These are phyloP conservation scores for Muscicapa comitata DNA, from an alignment of 2,797 vertebrate species.

Conservation along the genomic window DNA sequence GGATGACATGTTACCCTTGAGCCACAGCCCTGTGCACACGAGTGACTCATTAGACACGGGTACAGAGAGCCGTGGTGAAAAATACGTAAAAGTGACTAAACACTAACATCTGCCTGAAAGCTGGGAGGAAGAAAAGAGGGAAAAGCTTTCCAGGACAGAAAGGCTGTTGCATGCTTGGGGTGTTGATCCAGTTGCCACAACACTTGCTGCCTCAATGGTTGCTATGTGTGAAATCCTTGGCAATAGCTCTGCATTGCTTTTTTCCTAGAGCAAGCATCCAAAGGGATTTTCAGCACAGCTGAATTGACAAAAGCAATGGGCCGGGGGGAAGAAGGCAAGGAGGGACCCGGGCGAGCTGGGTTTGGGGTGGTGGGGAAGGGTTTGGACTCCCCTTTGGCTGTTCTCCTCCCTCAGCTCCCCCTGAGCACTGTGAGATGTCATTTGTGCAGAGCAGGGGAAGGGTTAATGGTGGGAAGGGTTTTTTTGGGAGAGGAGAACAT, in stretches of 20 bases:
- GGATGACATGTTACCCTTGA: neutral
- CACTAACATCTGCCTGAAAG: slow-evolving; percentile 16
- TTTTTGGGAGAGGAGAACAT: neutral
- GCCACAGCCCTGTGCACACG: neutral
- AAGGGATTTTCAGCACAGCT: neutral
- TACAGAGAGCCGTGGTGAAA: neutral
- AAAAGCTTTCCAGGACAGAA: slow-evolving; percentile 15
- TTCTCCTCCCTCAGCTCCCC: neutral
- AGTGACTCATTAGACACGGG: neutral
- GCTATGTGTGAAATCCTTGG: slow-evolving; percentile 56
- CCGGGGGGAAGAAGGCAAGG: neutral
- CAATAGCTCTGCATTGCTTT: neutral
- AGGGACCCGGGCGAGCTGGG: neutral
- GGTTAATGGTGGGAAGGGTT: neutral
- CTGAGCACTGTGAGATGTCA: neutral
- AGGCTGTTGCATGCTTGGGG: neutral
- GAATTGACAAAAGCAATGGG: neutral
- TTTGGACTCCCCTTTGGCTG: neutral
- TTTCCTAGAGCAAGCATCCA: slow-evolving; percentile 41
- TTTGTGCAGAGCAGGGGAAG: neutral
- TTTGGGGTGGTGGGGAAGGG: neutral
- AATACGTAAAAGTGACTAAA: neutral
- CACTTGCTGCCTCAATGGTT: slow-evolving; percentile 42
- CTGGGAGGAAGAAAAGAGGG: neutral
- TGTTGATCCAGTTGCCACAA: slow-evolving; percentile 60